A percentile compares a stretch with the other conserved stretches of the same genome.
phyloP scores from a whole-genome alignment of 2,797 vertebrate species.

The Chiloscyllium punctatum region DNA sequence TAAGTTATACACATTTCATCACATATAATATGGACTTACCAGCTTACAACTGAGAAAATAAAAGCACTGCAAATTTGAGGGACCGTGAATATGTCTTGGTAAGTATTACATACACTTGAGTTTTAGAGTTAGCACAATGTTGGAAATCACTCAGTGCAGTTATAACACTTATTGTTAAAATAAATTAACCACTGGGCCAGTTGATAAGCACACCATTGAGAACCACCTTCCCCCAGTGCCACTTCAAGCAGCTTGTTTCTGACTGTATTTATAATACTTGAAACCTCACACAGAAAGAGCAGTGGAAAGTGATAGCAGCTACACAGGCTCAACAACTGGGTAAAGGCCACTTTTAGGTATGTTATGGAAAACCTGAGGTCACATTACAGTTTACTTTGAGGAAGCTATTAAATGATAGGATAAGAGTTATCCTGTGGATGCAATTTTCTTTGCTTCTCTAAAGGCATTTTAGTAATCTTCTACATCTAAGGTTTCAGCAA shows the following conservation, averaged over 20 bases:
- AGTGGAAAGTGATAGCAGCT: too few relatives aligned
- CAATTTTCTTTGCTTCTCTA: not conserved
- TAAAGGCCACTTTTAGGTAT: not conserved
- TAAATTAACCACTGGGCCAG: not conserved
- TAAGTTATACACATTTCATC: too few relatives aligned
- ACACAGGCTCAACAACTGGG: not conserved
- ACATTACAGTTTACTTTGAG: not conserved
- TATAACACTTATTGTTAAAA: not conserved
- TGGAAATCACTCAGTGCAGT: not conserved
- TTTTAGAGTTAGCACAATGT: not conserved
- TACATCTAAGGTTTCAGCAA: not conserved
- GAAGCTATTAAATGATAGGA: not conserved
- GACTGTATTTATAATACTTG: not conserved
- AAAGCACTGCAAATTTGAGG: not conserved
- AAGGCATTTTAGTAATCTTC: slow-evolving; percentile 17
- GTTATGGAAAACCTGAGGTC: not conserved
- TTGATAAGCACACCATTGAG: not conserved
- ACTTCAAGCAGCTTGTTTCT: not conserved
- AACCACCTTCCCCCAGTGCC: not conserved
- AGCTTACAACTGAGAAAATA: not conserved
- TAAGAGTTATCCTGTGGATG: not conserved
- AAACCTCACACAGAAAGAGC: not conserved
- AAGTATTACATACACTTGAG: not conserved
- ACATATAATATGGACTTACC: not conserved
- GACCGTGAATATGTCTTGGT: not conserved